phyloP scores from a whole-genome alignment of 2,888 invertebrate genomes.

The Ophion ventricosus region DNA sequence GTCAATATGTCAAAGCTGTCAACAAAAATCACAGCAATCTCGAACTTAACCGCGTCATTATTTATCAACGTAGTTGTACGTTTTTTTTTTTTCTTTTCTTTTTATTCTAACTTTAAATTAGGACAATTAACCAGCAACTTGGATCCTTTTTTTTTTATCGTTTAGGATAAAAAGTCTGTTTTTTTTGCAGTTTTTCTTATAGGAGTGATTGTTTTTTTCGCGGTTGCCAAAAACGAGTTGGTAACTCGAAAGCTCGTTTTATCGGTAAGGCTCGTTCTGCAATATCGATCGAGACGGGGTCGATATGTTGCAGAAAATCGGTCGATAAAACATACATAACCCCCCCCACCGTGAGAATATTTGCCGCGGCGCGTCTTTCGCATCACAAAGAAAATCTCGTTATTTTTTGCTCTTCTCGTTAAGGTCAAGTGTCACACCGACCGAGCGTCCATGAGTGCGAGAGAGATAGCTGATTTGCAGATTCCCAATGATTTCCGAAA shows the following conservation, averaged over 20 bases:
- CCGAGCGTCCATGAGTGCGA: no score
- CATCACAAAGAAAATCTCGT: not conserved
- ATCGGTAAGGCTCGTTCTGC: not conserved
- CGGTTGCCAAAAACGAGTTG: not conserved
- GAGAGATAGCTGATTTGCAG: no score
- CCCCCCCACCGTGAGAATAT: not conserved
- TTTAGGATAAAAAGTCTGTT: not conserved
- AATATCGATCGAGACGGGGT: not conserved
- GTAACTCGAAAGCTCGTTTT: not conserved
- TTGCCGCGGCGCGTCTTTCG: constrained; percentile 9
- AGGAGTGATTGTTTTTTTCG: not conserved
- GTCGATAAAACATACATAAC: constrained; percentile 32
- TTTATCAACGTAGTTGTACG: not conserved
- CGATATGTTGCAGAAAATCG: not conserved
- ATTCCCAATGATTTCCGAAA: no score
- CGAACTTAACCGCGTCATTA: not conserved
- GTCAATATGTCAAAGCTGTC: not conserved
- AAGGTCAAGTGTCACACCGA: no score
- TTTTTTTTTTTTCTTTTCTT: constrained; percentile 45
- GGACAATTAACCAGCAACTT: not conserved
- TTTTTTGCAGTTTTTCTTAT: not conserved
- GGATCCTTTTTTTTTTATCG: not conserved
- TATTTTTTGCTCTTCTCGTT: constrained; percentile 24
- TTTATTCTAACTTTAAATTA: constrained; percentile 29
- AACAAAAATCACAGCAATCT: not conserved